Evolutionary conservation across 2,888 invertebrate species (phyloP).

Genomic region (Atethmia centrago): DNA sequence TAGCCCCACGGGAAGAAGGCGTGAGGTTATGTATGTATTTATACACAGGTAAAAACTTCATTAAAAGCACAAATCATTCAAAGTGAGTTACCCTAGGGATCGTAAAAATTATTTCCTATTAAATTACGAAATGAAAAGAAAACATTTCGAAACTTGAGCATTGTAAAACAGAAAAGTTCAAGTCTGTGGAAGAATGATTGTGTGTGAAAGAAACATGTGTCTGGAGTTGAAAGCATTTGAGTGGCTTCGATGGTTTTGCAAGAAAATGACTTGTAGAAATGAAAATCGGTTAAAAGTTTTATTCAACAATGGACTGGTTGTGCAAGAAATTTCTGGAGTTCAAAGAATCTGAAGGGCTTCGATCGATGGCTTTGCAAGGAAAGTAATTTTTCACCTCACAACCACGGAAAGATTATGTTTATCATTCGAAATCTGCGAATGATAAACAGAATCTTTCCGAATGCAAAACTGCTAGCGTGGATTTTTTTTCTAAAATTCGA

Average conservation of each 20-base stretch:
- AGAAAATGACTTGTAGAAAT: background rate
- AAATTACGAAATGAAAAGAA: background rate
- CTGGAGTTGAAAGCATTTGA: background rate
- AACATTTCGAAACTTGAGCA: constrained; percentile 10
- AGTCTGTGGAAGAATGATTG: background rate
- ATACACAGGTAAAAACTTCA: background rate
- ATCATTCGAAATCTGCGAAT: too few relatives aligned
- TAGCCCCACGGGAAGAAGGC: too few relatives aligned
- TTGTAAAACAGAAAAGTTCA: background rate
- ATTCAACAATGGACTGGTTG: background rate
- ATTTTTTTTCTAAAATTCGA: too few relatives aligned
- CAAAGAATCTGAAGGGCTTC: background rate
- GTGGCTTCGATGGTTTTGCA: background rate
- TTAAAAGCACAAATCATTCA: background rate
- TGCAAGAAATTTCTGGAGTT: background rate
- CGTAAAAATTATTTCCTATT: background rate
- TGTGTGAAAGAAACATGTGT: constrained; percentile 11
- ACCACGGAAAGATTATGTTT: too few relatives aligned
- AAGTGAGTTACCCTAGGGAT: background rate
- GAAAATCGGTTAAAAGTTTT: background rate
- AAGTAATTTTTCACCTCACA: too few relatives aligned
- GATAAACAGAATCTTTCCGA: too few relatives aligned
- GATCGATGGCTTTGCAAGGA: background rate
- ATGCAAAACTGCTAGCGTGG: too few relatives aligned
- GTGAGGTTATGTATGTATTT: too few relatives aligned